Evolutionary conservation across 2,113 vertebrate species (phyloP).

Genomic region (Carassius auratus): DNA sequence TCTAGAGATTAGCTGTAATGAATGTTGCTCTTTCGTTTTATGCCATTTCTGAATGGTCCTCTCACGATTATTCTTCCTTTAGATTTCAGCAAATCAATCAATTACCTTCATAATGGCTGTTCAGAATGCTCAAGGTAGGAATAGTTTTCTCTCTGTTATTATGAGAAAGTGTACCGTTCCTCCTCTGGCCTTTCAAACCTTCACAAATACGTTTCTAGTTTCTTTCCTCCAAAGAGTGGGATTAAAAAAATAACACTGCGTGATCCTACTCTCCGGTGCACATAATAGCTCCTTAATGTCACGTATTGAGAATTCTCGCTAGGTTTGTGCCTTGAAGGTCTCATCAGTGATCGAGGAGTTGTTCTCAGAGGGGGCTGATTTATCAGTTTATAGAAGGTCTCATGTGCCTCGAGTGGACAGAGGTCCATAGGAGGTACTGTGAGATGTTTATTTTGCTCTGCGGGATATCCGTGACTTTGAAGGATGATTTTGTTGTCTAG

Average conservation of each 20-base stretch:
- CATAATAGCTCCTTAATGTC: constrained; percentile 38
- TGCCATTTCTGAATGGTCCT: constrained; percentile 24
- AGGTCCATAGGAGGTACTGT: constrained; percentile 11
- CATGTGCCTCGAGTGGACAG: not conserved
- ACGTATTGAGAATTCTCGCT: constrained; percentile 21
- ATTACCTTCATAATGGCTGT: constrained; percentile 29
- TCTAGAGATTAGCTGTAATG: constrained; percentile 23
- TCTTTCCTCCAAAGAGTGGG: constrained; percentile 26
- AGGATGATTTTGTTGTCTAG: constrained; percentile 41
- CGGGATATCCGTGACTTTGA: constrained; percentile 43
- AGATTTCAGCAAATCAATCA: constrained; percentile 26
- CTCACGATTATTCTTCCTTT: constrained; percentile 40
- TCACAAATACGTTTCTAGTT: constrained; percentile 24
- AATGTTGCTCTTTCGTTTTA: constrained; percentile 7
- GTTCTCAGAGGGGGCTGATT: constrained; percentile 23
- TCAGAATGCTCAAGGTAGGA: constrained; percentile 36
- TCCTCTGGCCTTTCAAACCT: constrained; percentile 23
- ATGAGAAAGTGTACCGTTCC: not conserved
- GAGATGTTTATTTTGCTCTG: constrained; percentile 29
- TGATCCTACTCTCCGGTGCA: constrained; percentile 30
- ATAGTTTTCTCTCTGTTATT: constrained; percentile 32
- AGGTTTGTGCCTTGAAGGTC: constrained; percentile 36
- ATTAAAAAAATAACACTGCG: constrained; percentile 2
- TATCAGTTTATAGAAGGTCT: constrained; percentile 46
- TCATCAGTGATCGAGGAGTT: constrained; percentile 18